A percentile compares a stretch with the other conserved stretches of the same genome.
These are phyloP conservation scores for Mythimna loreyi DNA, from an alignment of 2,888 invertebrate genomes.

Conservation along the genomic window DNA sequence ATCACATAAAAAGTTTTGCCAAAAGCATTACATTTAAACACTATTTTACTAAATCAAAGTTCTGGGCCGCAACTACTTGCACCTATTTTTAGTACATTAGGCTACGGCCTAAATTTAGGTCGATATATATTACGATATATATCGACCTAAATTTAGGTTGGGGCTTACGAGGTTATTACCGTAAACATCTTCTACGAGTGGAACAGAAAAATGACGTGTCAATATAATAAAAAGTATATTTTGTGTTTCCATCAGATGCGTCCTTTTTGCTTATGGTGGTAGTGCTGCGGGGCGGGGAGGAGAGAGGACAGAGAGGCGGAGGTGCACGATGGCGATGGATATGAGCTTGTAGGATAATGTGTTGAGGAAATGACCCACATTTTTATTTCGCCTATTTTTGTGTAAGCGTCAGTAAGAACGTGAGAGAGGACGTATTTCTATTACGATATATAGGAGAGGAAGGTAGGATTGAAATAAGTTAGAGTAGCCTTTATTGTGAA, in stretches of 20 bases:
- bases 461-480: neutral
- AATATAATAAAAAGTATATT: neutral
- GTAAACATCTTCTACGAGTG: too few relatives aligned
- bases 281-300: conserved; percentile 1
- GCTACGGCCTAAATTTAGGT: too few relatives aligned
- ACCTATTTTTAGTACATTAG: too few relatives aligned
- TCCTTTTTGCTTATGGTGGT: neutral
- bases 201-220: too few relatives aligned
- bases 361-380: conserved; percentile 3
- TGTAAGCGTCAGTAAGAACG: neutral
- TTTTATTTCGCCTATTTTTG: conserved; percentile 2
- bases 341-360: conserved; percentile 28
- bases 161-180: too few relatives aligned
- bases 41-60: too few relatives aligned
- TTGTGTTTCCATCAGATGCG: neutral
- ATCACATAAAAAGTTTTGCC: too few relatives aligned
- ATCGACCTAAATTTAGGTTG: too few relatives aligned
- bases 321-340: conserved; percentile 24
- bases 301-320: conserved; percentile 5
- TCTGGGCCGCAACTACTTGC: too few relatives aligned
- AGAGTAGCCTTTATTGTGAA: neutral
- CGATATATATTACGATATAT: too few relatives aligned
- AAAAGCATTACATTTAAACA: too few relatives aligned
- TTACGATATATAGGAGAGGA: neutral
- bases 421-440: neutral